Evolutionary conservation across 1,140 invertebrate species (phyloP).

Genomic region (Lepidostoma basale): DNA sequence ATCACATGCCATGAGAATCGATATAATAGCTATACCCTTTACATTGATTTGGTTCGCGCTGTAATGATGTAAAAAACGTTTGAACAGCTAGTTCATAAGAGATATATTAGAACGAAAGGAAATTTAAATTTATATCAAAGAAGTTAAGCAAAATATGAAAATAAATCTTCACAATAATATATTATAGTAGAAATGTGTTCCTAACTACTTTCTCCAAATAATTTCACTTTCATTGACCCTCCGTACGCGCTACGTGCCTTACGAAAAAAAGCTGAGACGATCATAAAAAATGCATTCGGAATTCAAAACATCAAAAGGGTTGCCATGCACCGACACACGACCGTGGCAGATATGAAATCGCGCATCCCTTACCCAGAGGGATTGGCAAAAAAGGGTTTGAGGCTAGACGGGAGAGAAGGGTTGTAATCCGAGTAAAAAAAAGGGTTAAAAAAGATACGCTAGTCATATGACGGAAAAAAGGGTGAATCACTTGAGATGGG

Average conservation of each 20-base stretch:
- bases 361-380: slow-evolving; percentile 4
- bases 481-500: slow-evolving; percentile 29
- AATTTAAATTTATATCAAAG: too few species aligned
- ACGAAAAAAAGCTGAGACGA: slow-evolving; percentile 9
- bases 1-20: too few species aligned
- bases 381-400: slow-evolving; percentile 27
- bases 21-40: too few species aligned
- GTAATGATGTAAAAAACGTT: too few species aligned
- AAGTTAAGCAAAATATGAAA: too few species aligned
- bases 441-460: slow-evolving; percentile 41
- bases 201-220: too few species aligned
- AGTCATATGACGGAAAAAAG: slow-evolving; percentile 39
- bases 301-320: slow-evolving; percentile 30
- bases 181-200: too few species aligned
- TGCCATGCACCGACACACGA: slow-evolving; percentile 10
- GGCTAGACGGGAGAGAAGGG: not conserved
- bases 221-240: slow-evolving; percentile 4
- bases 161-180: too few species aligned
- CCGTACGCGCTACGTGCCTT: not conserved
- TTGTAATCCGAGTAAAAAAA: slow-evolving; percentile 11
- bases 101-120: too few species aligned
- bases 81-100: too few species aligned
- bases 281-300: slow-evolving; percentile 25
- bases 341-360: not conserved
- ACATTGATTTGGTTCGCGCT: too few species aligned